phyloP scores from a whole-genome alignment of 2,797 vertebrate genomes.

The Muscicapa comitata region DNA sequence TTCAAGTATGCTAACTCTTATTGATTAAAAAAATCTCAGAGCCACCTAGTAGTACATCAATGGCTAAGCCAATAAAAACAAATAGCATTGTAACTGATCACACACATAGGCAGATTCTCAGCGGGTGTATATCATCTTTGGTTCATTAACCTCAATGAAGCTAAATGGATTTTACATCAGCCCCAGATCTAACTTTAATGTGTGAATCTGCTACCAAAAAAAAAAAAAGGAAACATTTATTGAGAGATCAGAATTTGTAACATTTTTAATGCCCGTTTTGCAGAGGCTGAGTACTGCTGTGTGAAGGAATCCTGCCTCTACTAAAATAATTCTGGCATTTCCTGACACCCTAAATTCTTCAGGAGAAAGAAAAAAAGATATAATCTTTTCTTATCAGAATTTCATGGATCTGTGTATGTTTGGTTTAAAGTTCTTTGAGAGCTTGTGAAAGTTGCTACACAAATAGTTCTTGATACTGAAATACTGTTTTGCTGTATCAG shows the following conservation, averaged over 20 bases:
- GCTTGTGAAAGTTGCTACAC: not conserved
- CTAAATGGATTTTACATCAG: constrained; percentile 51
- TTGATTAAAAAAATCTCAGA: constrained; percentile 21
- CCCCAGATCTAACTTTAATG: not conserved
- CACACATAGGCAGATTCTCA: constrained; percentile 10
- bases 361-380: not conserved
- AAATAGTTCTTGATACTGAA: not conserved
- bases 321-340: not conserved
- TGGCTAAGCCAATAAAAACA: constrained; percentile 50
- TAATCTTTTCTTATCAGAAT: not conserved
- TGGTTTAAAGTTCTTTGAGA: not conserved
- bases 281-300: not conserved
- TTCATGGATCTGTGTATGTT: not conserved
- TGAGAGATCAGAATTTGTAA: not conserved
- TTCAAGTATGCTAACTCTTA: constrained; percentile 5
- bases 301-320: not conserved
- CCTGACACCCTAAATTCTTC: not conserved
- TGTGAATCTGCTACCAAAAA: not conserved
- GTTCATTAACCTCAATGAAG: constrained; percentile 40
- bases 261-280: not conserved
- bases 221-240: not conserved
- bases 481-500: not conserved
- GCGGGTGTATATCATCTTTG: not conserved
- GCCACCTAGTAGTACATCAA: not conserved
- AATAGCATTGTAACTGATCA: constrained; percentile 40